Evolutionary conservation across 2,797 vertebrate genomes (phyloP), one percentile per base, ranked within the genome.

Genomic region (Scolopax rusticola): DNA sequence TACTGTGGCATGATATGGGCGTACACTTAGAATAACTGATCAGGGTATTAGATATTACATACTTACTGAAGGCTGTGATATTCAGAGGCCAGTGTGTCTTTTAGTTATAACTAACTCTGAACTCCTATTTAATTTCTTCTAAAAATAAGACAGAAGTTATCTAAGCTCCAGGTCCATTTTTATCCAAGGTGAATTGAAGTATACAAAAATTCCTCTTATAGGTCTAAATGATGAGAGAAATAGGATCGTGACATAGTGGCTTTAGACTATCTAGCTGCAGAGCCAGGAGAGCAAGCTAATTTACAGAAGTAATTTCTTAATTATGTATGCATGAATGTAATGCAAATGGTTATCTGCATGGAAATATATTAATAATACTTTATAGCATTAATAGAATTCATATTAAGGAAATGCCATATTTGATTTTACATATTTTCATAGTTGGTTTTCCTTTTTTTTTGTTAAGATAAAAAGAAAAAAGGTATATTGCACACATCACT

Each of bases 181-280:
- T 61, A 30, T 51, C 19, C 19, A 48, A 25, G 15, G 9, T 74
- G 53, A 73, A 77, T 74, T 69, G 38, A 67, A 41, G 17, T 8
- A 38, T 13, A 15, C 28, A 80, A 6, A 7, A 36, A 9, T 43
- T 16, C 25, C 7, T 83, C 41, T 27, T 11, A 13, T 47, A 43
- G 12, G 11, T 78, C 11, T 64, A 79, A 61, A 4, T 30, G 32
- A 83, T 36, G 53, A 47, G 25, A 17, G 23, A 65, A 68, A 16
- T 16, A 36, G 7, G 25, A 50, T 11, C 6, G 12, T 3, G 2
- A 1, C 13, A 16, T 17, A 21, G 5, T 56, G 11, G 8, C 21
- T 88, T 90, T 70, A 38, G 8, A 63, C 10, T n/a, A 64, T 12
- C 6, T 33, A 89, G 27, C 9, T 54, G 33, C 1, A 4, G 33